Conservation (phyloP, 2,797 vertebrate species). For the Gouania willdenowi region DNA sequence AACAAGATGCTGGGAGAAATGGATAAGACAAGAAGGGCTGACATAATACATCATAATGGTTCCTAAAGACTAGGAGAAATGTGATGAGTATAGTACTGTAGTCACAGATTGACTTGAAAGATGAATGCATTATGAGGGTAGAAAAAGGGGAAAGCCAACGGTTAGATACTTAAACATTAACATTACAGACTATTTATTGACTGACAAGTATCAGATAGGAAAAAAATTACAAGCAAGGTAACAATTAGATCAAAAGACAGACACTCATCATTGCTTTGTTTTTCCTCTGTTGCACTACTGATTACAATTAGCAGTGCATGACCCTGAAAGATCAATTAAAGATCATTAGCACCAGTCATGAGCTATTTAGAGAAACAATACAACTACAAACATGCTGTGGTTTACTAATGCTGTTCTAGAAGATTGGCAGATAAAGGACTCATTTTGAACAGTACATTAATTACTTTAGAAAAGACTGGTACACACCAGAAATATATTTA, state of each 20-base stretch:
- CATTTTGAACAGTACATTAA: conserved; percentile 11
- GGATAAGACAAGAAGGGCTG: background rate
- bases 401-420: conserved; percentile 12
- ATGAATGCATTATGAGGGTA: conserved; percentile 4
- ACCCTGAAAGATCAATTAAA: conserved; percentile 38
- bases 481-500: conserved; percentile 17
- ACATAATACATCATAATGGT: conserved; percentile 8
- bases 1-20: background rate
- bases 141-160: background rate
- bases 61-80: conserved; percentile 17
- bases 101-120: conserved; percentile 16
- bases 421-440: conserved; percentile 1
- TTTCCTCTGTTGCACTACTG: conserved; percentile 14
- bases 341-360: conserved; percentile 24
- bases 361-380: conserved; percentile 27
- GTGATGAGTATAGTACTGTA: conserved; percentile 31
- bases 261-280: conserved; percentile 35
- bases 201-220: background rate
- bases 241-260: conserved; percentile 41
- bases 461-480: conserved; percentile 16
- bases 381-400: no score
- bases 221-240: conserved; percentile 32
- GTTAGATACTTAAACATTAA: no score
- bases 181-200: no score
- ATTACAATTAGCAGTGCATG: conserved; percentile 42